Base-by-base conservation (phyloP, 2,797 vertebrate genomes). In the Esox lucius region DNA sequence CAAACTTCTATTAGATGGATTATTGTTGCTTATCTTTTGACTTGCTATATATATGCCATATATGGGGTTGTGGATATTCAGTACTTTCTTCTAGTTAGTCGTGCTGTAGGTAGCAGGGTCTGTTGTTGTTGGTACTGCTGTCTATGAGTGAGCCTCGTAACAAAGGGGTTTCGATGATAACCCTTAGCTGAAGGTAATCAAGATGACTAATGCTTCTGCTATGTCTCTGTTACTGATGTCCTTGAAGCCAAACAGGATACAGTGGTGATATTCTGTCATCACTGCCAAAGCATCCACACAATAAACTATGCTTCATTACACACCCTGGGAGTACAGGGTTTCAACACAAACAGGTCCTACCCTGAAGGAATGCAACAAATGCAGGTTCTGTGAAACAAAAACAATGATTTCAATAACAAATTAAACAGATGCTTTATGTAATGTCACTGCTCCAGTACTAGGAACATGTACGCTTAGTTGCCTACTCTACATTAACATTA, bases 131-230 rank as follows among this genome's bases (percentile, higher is more conserved):
- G 33, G 24, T n/a, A 39, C 16, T 8, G 65, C 24, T 65, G 28
- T 65, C 62, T 33, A 31, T 65, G 62, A 28, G 65, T 4, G 62
- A 31, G 62, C 22, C 15, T 48, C 46, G 1, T 59, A 59, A 22
- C 56, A 59, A 26, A 6, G 5, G 42, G 22, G 12, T 28, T 51
- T 51, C 24, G 68, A 69, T 22, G 26, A 70, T 42, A 70, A 70
- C 42, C 53, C 3, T 56, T 12, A 70, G 68, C 46, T 70, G 13
- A 15, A 70, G 22, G 68, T 17, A 49, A 70, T 70, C 9, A 67
- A 48, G 67, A 69, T 69, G 67, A 68, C 67, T 68, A 48, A 68
- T 68, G 39, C 12, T 46, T 46, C 67, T 48, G 67, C 19, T 15
- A 68, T 16, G 67, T 46, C 39, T 68, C 19, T 26, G 67, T 68